A percentile compares a stretch with the other conserved stretches of the same genome.
Evolutionary conservation across 2,797 vertebrate species (phyloP).

Genomic region (Lerista edwardsae): DNA sequence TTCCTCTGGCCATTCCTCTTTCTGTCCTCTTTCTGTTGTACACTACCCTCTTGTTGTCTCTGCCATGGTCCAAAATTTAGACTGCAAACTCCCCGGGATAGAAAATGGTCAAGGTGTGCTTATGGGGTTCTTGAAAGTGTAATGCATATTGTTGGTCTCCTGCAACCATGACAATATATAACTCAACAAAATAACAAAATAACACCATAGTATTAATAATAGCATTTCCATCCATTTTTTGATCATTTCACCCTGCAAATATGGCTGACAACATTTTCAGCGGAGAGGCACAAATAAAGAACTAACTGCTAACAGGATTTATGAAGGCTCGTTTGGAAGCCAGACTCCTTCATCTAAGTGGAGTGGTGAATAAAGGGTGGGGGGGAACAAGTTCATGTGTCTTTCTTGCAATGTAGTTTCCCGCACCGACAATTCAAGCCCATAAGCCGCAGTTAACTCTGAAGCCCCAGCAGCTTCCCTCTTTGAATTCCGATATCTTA

Average conservation of each 20-base stretch:
- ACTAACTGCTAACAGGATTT: not conserved
- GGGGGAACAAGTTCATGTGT: not conserved
- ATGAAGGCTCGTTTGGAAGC: not conserved
- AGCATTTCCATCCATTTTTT: not conserved
- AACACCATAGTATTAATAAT: not conserved
- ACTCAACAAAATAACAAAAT: not conserved
- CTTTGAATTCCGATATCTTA: conserved; percentile 49
- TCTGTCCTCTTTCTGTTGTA: not conserved
- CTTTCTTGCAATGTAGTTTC: not conserved
- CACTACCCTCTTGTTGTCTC: not conserved
- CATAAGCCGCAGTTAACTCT: conserved; percentile 54
- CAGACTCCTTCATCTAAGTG: not conserved
- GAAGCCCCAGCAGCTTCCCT: conserved; percentile 43
- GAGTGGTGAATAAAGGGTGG: not conserved
- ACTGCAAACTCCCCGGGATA: not conserved
- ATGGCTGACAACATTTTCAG: not conserved
- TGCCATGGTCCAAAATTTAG: not conserved
- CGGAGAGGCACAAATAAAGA: not conserved
- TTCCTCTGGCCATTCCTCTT: not conserved
- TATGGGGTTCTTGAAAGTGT: not conserved
- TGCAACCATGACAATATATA: not conserved
- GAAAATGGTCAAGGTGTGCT: not conserved
- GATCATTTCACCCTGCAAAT: not conserved
- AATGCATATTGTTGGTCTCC: not conserved
- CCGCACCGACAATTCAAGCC: conserved; percentile 12